These are phyloP conservation scores for Pogonomyrmex californicus DNA, from an alignment of 1,140 invertebrate species.

Conservation along the genomic window DNA sequence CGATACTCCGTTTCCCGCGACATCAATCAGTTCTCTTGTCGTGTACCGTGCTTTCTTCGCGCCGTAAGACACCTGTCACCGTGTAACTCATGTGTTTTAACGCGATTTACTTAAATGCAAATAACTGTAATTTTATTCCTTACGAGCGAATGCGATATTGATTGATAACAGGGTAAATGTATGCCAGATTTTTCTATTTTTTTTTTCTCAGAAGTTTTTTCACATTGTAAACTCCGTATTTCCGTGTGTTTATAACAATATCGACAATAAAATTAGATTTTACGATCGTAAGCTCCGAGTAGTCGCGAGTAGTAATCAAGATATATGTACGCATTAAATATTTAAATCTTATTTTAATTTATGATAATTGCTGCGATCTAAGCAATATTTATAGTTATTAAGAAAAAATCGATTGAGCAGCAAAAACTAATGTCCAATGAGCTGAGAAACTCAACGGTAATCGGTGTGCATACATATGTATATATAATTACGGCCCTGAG, in stretches of 20 bases:
- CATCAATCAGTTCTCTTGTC: background rate
- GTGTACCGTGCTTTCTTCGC: background rate
- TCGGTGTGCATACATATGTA: conserved; percentile 2
- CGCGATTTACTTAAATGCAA: background rate
- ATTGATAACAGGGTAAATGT: background rate
- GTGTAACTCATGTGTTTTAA: background rate
- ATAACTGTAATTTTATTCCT: background rate
- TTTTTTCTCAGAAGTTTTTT: background rate
- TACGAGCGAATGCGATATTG: background rate
- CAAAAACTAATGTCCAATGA: conserved; percentile 20
- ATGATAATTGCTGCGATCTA: conserved; percentile 14
- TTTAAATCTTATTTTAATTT: conserved; percentile 22
- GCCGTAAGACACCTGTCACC: background rate
- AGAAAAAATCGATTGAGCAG: conserved; percentile 1
- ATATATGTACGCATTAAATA: background rate
- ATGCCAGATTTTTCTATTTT: background rate
- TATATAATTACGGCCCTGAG: conserved; percentile 14
- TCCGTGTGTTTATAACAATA: background rate
- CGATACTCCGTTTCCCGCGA: background rate
- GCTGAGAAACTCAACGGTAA: background rate
- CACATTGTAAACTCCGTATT: background rate
- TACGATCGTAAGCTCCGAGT: background rate
- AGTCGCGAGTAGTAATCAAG: background rate
- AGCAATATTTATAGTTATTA: background rate
- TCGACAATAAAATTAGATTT: background rate